Conservation (phyloP, 1,140 invertebrate species). For the Streblospio benedicti region DNA sequence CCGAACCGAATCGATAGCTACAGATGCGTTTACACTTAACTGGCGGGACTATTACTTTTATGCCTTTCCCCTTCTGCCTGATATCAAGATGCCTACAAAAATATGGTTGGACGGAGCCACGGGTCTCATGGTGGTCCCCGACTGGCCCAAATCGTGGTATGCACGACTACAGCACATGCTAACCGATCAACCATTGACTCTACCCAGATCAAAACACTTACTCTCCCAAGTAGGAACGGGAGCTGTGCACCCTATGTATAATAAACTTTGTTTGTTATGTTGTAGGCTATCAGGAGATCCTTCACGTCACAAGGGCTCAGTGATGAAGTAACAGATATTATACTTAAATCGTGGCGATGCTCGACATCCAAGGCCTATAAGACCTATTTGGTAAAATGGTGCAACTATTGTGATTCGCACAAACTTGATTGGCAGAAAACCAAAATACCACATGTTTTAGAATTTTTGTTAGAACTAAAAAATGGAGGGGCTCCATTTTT, state of each 20-base stretch:
- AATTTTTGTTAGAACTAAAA: too few relatives aligned
- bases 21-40: slow-evolving; percentile 15
- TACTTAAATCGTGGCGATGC: too few relatives aligned
- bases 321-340: too few relatives aligned
- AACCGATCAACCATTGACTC: background rate
- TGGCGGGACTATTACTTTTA: slow-evolving; percentile 10
- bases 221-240: background rate
- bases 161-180: background rate
- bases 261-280: background rate
- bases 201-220: background rate
- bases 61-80: slow-evolving; percentile 19
- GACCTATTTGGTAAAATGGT: too few relatives aligned
- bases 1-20: slow-evolving; percentile 5
- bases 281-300: too few relatives aligned
- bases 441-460: too few relatives aligned
- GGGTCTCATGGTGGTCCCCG: slow-evolving; percentile 11
- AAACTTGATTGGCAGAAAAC: too few relatives aligned
- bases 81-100: slow-evolving; percentile 6
- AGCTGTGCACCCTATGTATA: background rate
- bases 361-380: too few relatives aligned
- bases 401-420: too few relatives aligned
- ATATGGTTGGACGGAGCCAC: slow-evolving; percentile 10
- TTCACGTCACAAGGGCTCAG: too few relatives aligned
- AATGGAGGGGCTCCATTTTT: too few relatives aligned
- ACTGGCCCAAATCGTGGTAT: slow-evolving; percentile 19